Evolutionary conservation across 2,797 vertebrate genomes (phyloP).

Genomic region (Lepus townsendii): DNA sequence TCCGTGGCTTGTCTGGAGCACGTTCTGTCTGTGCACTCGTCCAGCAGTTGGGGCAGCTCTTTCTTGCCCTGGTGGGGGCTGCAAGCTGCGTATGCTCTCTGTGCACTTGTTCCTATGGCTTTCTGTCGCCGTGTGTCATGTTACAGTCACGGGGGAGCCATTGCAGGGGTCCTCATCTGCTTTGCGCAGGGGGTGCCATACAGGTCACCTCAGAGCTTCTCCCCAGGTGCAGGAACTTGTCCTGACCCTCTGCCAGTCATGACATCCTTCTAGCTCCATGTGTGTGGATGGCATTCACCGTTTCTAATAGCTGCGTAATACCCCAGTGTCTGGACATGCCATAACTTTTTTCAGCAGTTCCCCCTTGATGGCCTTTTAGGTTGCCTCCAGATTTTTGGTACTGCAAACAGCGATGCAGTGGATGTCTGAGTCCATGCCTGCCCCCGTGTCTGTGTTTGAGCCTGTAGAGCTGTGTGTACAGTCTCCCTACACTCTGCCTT

Average conservation of each 20-base stretch:
- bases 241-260: no score
- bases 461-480: neutral
- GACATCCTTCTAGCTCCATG: no score
- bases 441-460: slow-evolving; percentile 91
- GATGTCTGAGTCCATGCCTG: slow-evolving; percentile 93
- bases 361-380: slow-evolving; percentile 91
- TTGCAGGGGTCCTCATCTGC: neutral
- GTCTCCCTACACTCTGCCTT: neutral
- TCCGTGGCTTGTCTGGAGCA: neutral
- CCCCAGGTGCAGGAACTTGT: no score
- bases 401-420: neutral
- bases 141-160: neutral
- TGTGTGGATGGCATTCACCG: neutral
- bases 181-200: neutral
- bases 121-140: neutral
- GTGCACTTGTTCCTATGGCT: neutral
- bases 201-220: neutral
- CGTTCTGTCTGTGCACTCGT: neutral
- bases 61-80: neutral
- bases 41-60: neutral
- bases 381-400: slow-evolving; percentile 75
- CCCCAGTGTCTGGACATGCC: neutral
- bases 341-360: neutral
- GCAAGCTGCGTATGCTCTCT: neutral
- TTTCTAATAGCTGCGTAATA: slow-evolving; percentile 21